Evolutionary conservation across 2,797 vertebrate genomes (phyloP), one percentile per base, ranked within the genome.

Genomic region (Lates japonicus): DNA sequence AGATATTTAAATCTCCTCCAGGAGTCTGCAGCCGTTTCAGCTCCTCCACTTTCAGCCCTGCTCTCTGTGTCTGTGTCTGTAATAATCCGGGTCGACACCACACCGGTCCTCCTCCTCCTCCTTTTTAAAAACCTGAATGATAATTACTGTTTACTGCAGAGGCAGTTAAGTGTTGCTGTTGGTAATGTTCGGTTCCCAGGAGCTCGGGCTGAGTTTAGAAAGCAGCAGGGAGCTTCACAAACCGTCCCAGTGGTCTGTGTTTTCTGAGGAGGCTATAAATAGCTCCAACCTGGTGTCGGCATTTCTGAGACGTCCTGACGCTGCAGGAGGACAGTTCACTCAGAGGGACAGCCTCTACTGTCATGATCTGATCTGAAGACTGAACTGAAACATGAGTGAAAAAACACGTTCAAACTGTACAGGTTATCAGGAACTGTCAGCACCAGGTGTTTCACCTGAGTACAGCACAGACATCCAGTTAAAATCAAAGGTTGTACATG

Each of bases 1-100:
- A 16, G 49, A 76, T 73, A 78, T 82, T 84, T 82, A 74, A 69
- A 84, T 65, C 76, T 78, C 48, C 78, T 81, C 1, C 60, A 61
- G 48, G 81, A 78, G 37, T 33, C 57, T 35, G 60, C 42, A 1
- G 48, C 1, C 2, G 25, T 7, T 17, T 31, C 46, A 20, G 63
- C 72, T 67, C 29, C n/a, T 74, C 61, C 29, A 19, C 67, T 69
- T 64, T 61, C 62, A 73, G 77, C 76, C 58, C 33, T 12, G 52
- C 55, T 46, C 1, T 17, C 9, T 9, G 37, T 22, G 20, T 22
- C 20, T 55, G 13, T 8, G 39, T 29, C 52, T 44, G 59, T 16
- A 12, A 3, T 29, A 29, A 48, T 31, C n/a, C 9, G 7, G 60
- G 17, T 14, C 8, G 3, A 22, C 37, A n/a, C 25, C 39, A 35